Percentiles rank a stretch among this genome's conserved stretches.
Evolutionary conservation across 2,797 vertebrate species (phyloP).

Genomic region (Mallotus villosus): DNA sequence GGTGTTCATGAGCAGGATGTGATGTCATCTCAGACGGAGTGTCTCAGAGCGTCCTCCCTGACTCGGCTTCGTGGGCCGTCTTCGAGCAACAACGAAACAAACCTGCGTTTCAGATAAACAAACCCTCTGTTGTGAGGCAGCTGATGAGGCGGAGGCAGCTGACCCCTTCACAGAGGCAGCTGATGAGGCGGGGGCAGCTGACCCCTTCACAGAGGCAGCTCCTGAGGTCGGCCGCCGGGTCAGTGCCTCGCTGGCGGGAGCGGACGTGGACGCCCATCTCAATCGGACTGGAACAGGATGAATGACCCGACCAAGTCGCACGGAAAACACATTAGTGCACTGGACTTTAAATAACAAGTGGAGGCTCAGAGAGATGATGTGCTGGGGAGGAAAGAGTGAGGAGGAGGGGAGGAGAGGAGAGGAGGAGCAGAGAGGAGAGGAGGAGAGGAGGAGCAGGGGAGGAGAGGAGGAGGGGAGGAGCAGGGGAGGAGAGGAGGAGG

Average conservation of each 20-base stretch:
- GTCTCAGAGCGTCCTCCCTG: conserved; percentile 9
- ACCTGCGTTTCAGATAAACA: conserved; percentile 32
- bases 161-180: background rate
- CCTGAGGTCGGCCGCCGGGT: conserved; percentile 31
- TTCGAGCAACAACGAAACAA: background rate
- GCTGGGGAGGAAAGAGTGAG: too few species aligned
- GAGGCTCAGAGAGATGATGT: too few species aligned
- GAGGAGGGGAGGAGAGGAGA: too few species aligned
- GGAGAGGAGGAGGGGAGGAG: background rate
- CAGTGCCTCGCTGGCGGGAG: conserved; percentile 18
- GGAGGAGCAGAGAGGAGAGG: too few species aligned
- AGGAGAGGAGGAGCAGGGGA: background rate
- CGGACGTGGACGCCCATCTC: conserved; percentile 20
- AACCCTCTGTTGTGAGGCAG: conserved; percentile 26
- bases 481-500: background rate
- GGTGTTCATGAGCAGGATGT: too few species aligned
- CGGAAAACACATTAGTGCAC: conserved; percentile 7
- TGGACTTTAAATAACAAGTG: too few species aligned
- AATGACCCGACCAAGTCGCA: conserved; percentile 38
- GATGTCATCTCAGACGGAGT: too few species aligned
- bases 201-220: background rate
- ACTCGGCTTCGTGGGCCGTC: background rate
- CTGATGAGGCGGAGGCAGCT: conserved; percentile 13
- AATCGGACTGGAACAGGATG: conserved; percentile 34
- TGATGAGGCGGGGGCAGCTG: conserved; percentile 8